These are phyloP conservation scores for Linurgus olivaceus DNA, from an alignment of 2,797 vertebrate genomes.

Conservation along the genomic window DNA sequence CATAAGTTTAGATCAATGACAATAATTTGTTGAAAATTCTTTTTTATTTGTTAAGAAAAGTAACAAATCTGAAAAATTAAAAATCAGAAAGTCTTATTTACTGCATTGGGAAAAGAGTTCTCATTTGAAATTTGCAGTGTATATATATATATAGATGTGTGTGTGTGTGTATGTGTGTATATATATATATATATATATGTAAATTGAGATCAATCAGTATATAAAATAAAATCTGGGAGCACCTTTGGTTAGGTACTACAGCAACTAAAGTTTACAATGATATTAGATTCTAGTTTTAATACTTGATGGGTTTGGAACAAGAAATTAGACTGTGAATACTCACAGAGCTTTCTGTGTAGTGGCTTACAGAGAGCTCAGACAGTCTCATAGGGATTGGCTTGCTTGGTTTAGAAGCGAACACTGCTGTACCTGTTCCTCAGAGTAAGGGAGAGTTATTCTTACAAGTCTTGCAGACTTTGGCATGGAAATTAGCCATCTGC, in stretches of 20 bases:
- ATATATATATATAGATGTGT: background rate
- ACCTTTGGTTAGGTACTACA: background rate
- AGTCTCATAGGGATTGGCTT: background rate
- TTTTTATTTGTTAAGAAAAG: background rate
- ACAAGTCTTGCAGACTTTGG: background rate
- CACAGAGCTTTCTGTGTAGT: background rate
- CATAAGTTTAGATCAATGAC: background rate
- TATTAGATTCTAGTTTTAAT: background rate
- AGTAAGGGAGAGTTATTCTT: background rate
- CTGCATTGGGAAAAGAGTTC: background rate
- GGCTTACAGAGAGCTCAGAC: background rate
- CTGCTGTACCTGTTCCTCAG: background rate
- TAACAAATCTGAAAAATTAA: constrained; percentile 28
- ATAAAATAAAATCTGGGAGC: background rate
- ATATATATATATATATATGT: background rate
- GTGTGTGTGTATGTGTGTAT: background rate
- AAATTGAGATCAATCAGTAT: background rate
- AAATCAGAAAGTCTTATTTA: background rate
- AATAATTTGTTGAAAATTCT: background rate
- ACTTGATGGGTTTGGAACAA: background rate
- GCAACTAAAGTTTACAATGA: background rate
- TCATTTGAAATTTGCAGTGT: background rate
- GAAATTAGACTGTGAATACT: background rate
- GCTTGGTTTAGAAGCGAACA: background rate
- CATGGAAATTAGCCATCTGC: background rate